These are phyloP conservation scores for Hermetia illucens DNA, from an alignment of 1,140 invertebrate species.

Conservation along the genomic window DNA sequence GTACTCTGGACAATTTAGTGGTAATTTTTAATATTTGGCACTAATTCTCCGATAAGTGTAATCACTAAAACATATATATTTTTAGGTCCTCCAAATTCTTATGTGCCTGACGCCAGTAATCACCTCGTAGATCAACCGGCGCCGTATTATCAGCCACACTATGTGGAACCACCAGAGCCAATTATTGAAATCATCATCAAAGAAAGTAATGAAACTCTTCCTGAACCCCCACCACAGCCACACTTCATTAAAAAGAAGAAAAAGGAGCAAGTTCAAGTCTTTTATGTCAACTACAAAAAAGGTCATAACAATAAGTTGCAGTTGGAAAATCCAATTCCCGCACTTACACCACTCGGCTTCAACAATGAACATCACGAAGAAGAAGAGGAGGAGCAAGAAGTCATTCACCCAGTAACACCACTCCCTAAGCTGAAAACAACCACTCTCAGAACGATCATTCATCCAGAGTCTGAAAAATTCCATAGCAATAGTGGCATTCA, in stretches of 20 bases:
- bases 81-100: not conserved
- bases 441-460: constrained; percentile 65
- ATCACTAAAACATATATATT: too few species aligned
- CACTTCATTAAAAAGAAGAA: constrained; percentile 40
- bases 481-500: constrained; percentile 59
- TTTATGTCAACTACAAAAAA: constrained; percentile 80
- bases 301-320: constrained; percentile 43
- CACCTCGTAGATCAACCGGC: constrained; percentile 11
- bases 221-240: constrained; percentile 43
- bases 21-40: too few species aligned
- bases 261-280: constrained; percentile 75
- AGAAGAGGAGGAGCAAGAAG: constrained; percentile 44
- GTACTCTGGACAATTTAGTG: too few species aligned
- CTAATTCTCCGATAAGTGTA: too few species aligned
- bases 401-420: constrained; percentile 61
- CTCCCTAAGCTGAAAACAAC: constrained; percentile 49
- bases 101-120: not conserved
- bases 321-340: constrained; percentile 24
- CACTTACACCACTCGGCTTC: constrained; percentile 18
- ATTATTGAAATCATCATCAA: constrained; percentile 86
- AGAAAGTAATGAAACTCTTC: constrained; percentile 68
- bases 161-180: constrained; percentile 65
- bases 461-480: constrained; percentile 66
- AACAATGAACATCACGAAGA: constrained; percentile 21
- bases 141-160: constrained; percentile 39